Evolutionary conservation across 2,113 vertebrate genomes (phyloP), one percentile per base, ranked within the genome.

Genomic region (Cacatua alba): DNA sequence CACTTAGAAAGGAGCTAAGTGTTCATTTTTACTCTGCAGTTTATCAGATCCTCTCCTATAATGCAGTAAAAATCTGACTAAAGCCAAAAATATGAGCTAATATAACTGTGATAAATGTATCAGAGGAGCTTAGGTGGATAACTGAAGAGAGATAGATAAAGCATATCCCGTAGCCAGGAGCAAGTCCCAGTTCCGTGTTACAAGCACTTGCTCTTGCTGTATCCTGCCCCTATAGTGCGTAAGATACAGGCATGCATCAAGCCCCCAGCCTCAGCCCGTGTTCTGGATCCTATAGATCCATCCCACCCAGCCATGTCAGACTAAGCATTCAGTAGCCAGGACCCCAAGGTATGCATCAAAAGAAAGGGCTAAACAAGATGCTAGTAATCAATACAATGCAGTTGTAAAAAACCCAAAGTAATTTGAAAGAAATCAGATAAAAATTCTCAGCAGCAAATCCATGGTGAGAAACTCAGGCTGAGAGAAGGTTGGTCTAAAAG

Each of bases 401-500:
- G 13, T 67, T 62, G 13, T 17, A 39, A 55, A 62, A 72, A 23
- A 13, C 1, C 31, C 55, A n/a, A 55, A 67, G 23, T 35, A 2
- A 76, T 29, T 7, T 46, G 51, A 86, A 88, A 78, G 10, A 75
- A 83, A 70, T 43, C 19, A 26, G 49, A 82, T 17, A 70, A 92
- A 90, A 90, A 39, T 43, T 51, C 35, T 78, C 64, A 71, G 43
- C 63, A 75, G 31, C 33, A 80, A 88, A 29, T 60, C 64, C 51
- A 44, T 15, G 33, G 62, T 9, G 16, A 94, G 63, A 71, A 91
- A 80, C 25, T 29, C 29, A 28, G 57, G 29, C 52, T 60, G 77
- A 75, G 79, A 86, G 18, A 88, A 1, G 3, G 39, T 80, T 81
- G 76, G 72, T 86, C 86, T 94, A 75, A 59, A 93, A 95, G 88